Conservation (phyloP, 2,113 vertebrate species). For the Naja naja region DNA sequence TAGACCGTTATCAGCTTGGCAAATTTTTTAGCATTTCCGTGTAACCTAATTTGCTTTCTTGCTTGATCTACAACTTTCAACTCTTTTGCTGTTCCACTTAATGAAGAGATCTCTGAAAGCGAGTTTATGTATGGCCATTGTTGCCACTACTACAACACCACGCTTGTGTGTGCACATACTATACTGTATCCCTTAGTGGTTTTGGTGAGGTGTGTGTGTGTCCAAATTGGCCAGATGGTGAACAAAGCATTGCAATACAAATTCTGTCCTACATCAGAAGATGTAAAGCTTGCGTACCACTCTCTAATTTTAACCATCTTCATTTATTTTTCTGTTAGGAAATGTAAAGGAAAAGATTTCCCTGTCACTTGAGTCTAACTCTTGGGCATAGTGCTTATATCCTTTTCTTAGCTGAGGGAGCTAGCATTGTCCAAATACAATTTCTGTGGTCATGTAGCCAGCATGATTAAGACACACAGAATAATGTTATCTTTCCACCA, state of each 20-base stretch:
- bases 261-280: not conserved
- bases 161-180: too few species aligned
- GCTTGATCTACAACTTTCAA: not conserved
- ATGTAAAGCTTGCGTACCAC: not conserved
- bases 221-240: not conserved
- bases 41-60: slow-evolving; percentile 19
- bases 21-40: slow-evolving; percentile 17
- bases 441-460: not conserved
- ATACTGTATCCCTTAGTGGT: not conserved
- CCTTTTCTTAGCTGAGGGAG: not conserved
- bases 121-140: not conserved
- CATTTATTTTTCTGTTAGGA: not conserved
- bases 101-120: slow-evolving; percentile 9
- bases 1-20: slow-evolving; percentile 28
- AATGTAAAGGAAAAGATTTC: not conserved
- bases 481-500: not conserved
- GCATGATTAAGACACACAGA: not conserved
- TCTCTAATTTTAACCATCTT: not conserved
- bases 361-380: not conserved
- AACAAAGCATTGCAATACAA: not conserved
- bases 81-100: not conserved
- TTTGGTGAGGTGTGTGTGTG: not conserved
- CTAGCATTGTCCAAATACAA: not conserved
- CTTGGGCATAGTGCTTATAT: not conserved
- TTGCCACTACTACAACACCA: not conserved